Evolutionary conservation across 2,888 invertebrate genomes (phyloP), one percentile per base, ranked within the genome.

Genomic region (Sinohyriopsis cumingii): DNA sequence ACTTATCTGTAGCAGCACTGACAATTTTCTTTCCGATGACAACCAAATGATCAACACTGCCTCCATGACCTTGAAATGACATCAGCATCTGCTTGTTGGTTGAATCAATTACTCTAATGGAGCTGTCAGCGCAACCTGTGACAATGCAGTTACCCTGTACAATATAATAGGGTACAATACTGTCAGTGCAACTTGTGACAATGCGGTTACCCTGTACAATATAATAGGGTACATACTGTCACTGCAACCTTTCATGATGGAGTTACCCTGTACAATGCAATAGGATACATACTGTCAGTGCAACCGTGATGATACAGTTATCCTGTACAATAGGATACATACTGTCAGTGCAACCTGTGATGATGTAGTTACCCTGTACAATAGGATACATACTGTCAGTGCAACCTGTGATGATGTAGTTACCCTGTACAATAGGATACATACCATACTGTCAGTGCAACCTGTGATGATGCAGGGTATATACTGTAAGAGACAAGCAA

Each of bases 1-100:
- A 88, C 87, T 80, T 85, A 76, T 87, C 87, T 9, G 85, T 71
- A 7, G 81, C 82, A 28, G 82, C 84, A 71, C 80, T 82, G 55
- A 87, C 78, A 20, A 86, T 76, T 59, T 77, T 78, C 69, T 84
- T 81, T 55, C 80, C 83, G 12, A 84, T 73, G 22, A 86, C 69
- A 3, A 69, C 73, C 59, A 87, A 63, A 64, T 85, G 81, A 60
- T 87, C 86, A 5, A 87, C 83, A 70, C 84, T 83, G 45, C 82
- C 84, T 33, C 75, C 73, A 66, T 87, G 87, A 5, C 86, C 87
- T 70, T 76, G 75, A 19, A 87, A 75, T 1, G 83, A 78, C 59
- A 78, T 78, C 54, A 73, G 65, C 57, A 83, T 57, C 62, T 81
- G 67, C n/a, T 84, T 83, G n/a, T 77, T 81, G 18, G 74, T 71